Evolutionary conservation across 2,797 vertebrate species (phyloP), one percentile per base, ranked within the genome.

Genomic region (Macroramphosus scolopax): DNA sequence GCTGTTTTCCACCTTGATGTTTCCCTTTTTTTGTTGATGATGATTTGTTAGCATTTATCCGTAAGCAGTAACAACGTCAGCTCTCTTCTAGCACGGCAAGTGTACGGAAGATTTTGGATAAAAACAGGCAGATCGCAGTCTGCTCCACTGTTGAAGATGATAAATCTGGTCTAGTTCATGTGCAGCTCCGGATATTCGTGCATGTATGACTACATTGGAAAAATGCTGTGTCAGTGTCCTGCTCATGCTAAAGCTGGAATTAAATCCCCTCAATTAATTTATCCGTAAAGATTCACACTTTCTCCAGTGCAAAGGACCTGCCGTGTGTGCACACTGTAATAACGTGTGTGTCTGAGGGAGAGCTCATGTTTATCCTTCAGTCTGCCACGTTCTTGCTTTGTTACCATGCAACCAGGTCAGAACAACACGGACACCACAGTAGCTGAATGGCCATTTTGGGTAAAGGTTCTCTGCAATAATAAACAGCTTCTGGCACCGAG

Each of bases 391-490:
- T 75, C 70, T 46, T 60, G 63, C 75, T 75, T 45, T 60, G 86
- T 88, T 84, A 83, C 86, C 45, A 82, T 31, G 84, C 86, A 81
- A 86, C 83, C 63, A 51, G 74, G 77, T 78, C 77, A 75, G 72
- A 75, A 81, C 77, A 86, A 84, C 82, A 86, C 11, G 78, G 69
- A 83, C 75, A 77, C 71, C 63, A 55, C 81, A 67, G 79, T 78
- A 82, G 81, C 83, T 81, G 78, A 78, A 87, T 88, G 74, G 79
- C 78, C 81, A 85, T 88, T 87, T 84, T 83, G 80, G 80, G 82
- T 88, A 84, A 87, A 86, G 83, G 77, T 76, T 53, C 61, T 75
- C 72, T 69, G 74, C 79, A 84, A 79, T 81, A 83, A 82, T 76
- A 86, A 86, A 85, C 80, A 86, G 77, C 78, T 77, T 84, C 76